Evolutionary conservation across 2,888 invertebrate species (phyloP).

Genomic region (Buathra laborator): DNA sequence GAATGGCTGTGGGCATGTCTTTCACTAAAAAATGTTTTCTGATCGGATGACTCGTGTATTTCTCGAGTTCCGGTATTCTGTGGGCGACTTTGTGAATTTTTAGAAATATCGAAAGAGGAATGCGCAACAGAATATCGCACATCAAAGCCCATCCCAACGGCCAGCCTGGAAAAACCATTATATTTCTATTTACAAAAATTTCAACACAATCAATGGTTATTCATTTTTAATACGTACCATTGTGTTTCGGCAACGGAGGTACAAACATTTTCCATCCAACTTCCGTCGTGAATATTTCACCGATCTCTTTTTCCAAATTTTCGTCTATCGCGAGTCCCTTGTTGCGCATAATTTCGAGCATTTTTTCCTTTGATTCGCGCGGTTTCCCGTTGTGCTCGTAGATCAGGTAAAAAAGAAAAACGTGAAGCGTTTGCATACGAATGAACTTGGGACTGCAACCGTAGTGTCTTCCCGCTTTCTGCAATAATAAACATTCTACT

Average conservation of each 20-base stretch:
- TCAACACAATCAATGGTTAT: not conserved
- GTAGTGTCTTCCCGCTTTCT: conserved; percentile 84
- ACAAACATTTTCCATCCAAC: conserved; percentile 91
- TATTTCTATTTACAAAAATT: conserved; percentile 14
- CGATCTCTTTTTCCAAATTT: conserved; percentile 85
- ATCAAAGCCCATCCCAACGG: conserved; percentile 90
- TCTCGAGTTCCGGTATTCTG: conserved; percentile 87
- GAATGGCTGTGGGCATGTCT: conserved; percentile 87
- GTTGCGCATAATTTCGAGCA: conserved; percentile 76
- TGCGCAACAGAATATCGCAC: conserved; percentile 89
- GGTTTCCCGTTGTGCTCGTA: conserved; percentile 86
- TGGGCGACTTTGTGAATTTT: conserved; percentile 88
- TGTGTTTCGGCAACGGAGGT: conserved; percentile 88
- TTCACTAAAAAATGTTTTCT: conserved; percentile 88
- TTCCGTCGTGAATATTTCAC: conserved; percentile 86
- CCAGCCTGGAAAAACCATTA: conserved; percentile 84
- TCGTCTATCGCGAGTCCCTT: conserved; percentile 81
- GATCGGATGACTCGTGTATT: conserved; percentile 89
- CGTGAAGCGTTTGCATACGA: conserved; percentile 89
- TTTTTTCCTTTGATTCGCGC: conserved; percentile 73
- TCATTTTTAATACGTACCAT: conserved; percentile 79
- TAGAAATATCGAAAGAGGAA: conserved; percentile 91
- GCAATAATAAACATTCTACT: conserved; percentile 2
- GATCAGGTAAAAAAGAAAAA: conserved; percentile 90
- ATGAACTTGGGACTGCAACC: conserved; percentile 89